phyloP scores from a whole-genome alignment of 1,140 invertebrate species.

The Ostrea edulis region DNA sequence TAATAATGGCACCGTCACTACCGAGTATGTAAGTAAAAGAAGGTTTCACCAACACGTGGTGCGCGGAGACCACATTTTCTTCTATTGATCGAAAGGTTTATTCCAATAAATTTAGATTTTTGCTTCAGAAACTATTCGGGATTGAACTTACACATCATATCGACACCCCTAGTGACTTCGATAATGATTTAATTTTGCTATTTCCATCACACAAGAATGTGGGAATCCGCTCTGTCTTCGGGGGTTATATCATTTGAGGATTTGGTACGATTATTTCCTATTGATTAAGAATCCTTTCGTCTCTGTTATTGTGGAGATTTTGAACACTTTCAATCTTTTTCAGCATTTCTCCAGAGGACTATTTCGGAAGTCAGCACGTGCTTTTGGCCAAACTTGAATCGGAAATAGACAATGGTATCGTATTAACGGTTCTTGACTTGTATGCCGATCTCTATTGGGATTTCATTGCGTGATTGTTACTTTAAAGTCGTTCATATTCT shows the following conservation, averaged over 20 bases:
- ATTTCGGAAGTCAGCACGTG: neutral
- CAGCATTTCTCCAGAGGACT: conserved; percentile 19
- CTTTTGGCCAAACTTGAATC: conserved; percentile 34
- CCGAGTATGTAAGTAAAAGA: neutral
- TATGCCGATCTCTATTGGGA: conserved; percentile 7
- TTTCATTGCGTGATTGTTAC: conserved; percentile 12
- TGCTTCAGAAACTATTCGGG: conserved; percentile 1
- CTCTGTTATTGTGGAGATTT: conserved; percentile 23
- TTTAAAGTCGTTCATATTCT: neutral
- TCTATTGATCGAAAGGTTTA: conserved; percentile 22
- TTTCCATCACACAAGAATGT: neutral
- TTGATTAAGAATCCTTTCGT: conserved; percentile 32
- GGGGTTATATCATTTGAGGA: conserved; percentile 24
- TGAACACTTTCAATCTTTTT: conserved; percentile 38
- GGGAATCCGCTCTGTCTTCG: neutral
- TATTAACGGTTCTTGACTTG: conserved; percentile 6
- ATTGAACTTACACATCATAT: conserved; percentile 17
- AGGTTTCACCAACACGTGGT: conserved; percentile 21
- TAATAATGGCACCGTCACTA: neutral
- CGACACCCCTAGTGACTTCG: conserved; percentile 12
- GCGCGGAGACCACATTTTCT: neutral
- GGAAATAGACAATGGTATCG: conserved; percentile 18
- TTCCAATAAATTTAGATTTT: conserved; percentile 19
- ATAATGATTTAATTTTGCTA: conserved; percentile 37
- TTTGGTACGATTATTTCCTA: conserved; percentile 13